These are phyloP conservation scores for Callimorpha dominula DNA, from an alignment of 2,888 invertebrate genomes.

Conservation along the genomic window DNA sequence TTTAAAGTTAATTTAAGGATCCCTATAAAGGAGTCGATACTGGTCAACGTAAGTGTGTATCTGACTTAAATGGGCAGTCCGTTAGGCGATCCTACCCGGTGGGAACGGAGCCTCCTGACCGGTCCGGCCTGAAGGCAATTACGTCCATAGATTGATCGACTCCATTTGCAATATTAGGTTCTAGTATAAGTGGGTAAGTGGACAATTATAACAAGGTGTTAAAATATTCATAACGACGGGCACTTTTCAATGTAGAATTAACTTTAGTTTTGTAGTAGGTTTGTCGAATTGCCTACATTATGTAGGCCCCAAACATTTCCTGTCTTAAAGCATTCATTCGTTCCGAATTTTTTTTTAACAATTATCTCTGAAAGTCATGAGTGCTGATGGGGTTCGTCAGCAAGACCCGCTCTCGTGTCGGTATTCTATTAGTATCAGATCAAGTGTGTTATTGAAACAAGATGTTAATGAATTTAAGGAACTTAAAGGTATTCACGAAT, in stretches of 20 bases:
- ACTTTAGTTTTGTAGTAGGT: background rate
- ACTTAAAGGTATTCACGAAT: too few relatives aligned
- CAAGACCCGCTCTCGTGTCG: too few relatives aligned
- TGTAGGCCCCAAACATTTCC: too few relatives aligned
- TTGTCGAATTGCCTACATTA: background rate
- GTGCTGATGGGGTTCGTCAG: too few relatives aligned
- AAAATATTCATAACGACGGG: background rate
- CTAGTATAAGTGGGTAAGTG: background rate
- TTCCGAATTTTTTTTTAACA: background rate
- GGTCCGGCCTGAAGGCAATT: conserved; percentile 5
- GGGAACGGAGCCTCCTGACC: conserved; percentile 19
- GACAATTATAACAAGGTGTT: background rate
- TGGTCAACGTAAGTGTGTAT: background rate
- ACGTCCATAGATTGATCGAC: conserved; percentile 15
- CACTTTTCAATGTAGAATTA: background rate
- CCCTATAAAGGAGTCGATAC: conserved; percentile 1
- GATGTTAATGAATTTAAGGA: too few relatives aligned
- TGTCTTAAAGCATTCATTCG: background rate
- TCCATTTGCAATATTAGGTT: background rate
- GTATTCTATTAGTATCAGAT: too few relatives aligned
- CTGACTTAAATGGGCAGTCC: conserved; percentile 23
- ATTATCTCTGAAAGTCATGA: too few relatives aligned
- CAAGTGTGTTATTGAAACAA: too few relatives aligned
- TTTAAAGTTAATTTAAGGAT: background rate
- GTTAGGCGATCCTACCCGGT: conserved; percentile 21